A percentile compares a stretch with the other conserved stretches of the same genome.
Conservation (phyloP, 2,888 invertebrate genomes). For the Chrysolina oricalcia region DNA sequence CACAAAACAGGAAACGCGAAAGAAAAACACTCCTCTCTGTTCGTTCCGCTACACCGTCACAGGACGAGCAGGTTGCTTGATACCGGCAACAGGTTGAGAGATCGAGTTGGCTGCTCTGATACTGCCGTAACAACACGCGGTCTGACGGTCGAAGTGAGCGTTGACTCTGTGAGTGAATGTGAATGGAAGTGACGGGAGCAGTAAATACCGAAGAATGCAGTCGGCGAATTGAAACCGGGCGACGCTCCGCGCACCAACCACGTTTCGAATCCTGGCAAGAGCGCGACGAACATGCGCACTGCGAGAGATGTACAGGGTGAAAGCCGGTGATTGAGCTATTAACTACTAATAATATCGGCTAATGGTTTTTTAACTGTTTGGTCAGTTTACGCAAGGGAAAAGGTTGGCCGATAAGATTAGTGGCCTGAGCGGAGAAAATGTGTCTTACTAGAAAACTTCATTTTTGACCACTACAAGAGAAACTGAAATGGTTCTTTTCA, state of each 20-base stretch:
- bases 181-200: conserved; percentile 8
- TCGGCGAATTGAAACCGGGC: conserved; percentile 20
- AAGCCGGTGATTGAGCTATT: not conserved
- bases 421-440: too few species aligned
- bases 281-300: conserved; percentile 2
- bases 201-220: conserved; percentile 13
- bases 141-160: conserved; percentile 6
- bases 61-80: not conserved
- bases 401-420: too few species aligned
- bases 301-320: not conserved
- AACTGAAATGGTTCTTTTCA: too few species aligned
- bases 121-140: not conserved
- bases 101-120: not conserved
- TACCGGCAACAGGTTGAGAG: conserved; percentile 19
- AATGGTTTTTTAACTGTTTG: too few species aligned
- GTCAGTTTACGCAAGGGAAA: too few species aligned
- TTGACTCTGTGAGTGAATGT: conserved; percentile 4
- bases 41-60: not conserved
- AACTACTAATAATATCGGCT: too few species aligned
- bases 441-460: too few species aligned
- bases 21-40: conserved; percentile 8
- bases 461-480: too few species aligned
- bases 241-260: conserved; percentile 18
- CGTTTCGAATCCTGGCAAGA: conserved; percentile 21
- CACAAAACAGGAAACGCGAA: conserved; percentile 15